Base-by-base conservation (phyloP, 2,888 invertebrate genomes). In the Artemia sinica region DNA sequence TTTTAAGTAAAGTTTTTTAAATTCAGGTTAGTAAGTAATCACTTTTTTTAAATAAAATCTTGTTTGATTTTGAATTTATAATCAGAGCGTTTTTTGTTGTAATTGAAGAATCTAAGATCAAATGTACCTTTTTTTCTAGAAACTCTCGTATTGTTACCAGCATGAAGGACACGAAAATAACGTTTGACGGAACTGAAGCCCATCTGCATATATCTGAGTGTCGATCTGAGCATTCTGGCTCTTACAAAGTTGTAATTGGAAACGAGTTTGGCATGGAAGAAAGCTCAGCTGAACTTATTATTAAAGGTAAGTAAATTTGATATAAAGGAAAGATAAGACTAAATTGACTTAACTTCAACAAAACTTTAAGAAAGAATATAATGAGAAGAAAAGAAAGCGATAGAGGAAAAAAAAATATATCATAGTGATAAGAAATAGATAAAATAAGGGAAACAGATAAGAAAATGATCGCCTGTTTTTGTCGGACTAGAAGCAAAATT, bases 211-310 rank as follows among this genome's bases (percentile, higher is more conserved):
- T 95, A 73, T 85, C 84, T 72, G 86, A 88, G 66, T 84, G 86
- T 69, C 83, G 83, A n/a, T 78, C 81, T 66, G 88, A 88, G 75
- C 86, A 86, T 76, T 82, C 86, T 7, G 91, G 91, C 65, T 85
- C 84, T 67, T 94, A 92, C 79, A 87, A 85, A 75, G 85, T 93
- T 65, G 85, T 91, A 49, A 88, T 95, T 69, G 86, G 85, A 75
- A 97, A 96, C 77, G 91, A 93, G 77, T 86, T 85, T 74, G 97
- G 97, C 67, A 87, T 88, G 76, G 93, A 91, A 74, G 89, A 91
- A 76, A 88, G 89, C 2, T 84, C 85, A 66, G 90, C 94, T 66
- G 86, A 89, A 75, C 82, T 98, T 70, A 88, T 87, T 41, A 86
- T 97, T 12, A 84, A 82, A 73, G 81, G 82, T 81, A 74, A 74